Evolutionary conservation across 2,113 vertebrate genomes (phyloP).

Genomic region (Peromyscus leucopus): DNA sequence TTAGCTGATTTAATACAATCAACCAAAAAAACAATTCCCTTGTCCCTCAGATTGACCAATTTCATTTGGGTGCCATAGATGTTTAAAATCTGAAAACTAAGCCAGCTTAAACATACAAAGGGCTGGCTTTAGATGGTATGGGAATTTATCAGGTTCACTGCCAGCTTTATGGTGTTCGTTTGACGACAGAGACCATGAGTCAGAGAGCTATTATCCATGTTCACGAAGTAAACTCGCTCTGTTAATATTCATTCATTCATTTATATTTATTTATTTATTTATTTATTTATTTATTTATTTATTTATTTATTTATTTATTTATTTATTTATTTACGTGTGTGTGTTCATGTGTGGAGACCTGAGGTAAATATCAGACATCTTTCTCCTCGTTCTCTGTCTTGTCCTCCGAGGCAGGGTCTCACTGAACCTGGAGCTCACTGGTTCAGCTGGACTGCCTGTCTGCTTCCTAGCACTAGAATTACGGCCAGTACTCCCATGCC

Average conservation of each 20-base stretch:
- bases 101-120: conserved; percentile 20
- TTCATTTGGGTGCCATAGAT: not conserved
- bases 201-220: not conserved
- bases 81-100: conserved; percentile 68
- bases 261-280: no score
- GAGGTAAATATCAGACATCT: no score
- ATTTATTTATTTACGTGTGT: not conserved
- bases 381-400: not conserved
- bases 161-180: not conserved
- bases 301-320: not conserved
- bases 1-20: conserved; percentile 51
- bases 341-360: not conserved
- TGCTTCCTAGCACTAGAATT: not conserved
- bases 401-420: not conserved
- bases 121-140: not conserved
- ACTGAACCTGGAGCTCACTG: not conserved
- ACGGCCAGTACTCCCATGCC: not conserved
- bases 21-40: conserved; percentile 19
- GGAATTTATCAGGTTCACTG: conserved; percentile 28
- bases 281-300: not conserved
- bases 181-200: not conserved
- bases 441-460: not conserved
- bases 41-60: conserved; percentile 25
- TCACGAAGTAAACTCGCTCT: conserved; percentile 3
- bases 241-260: not conserved